Percentiles rank a stretch among this genome's conserved stretches.
Evolutionary conservation across 2,113 vertebrate genomes (phyloP).

Genomic region (Phoenicopterus ruber): DNA sequence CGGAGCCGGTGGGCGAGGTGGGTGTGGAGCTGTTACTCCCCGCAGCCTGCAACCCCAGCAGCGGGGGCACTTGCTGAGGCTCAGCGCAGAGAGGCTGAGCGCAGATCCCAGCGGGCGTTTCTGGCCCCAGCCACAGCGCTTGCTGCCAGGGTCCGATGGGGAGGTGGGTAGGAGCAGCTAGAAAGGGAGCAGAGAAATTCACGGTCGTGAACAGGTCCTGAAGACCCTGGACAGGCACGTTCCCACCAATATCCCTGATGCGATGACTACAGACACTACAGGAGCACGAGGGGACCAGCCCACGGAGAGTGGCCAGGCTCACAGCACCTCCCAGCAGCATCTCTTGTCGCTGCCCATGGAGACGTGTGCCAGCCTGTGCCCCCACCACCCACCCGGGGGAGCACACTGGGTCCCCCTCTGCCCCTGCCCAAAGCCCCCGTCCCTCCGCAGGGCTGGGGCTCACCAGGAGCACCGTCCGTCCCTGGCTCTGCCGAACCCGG

Average conservation of each 20-base stretch:
- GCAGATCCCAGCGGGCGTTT: background rate
- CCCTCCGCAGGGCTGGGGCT: background rate
- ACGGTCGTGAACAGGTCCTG: background rate
- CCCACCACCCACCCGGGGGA: background rate
- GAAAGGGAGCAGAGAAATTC: background rate
- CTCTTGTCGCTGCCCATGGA: background rate
- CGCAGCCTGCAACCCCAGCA: background rate
- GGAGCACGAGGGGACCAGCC: background rate
- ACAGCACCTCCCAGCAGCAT: background rate
- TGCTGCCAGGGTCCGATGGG: background rate
- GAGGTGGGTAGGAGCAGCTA: background rate
- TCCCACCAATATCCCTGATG: background rate
- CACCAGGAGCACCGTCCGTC: fast-evolving
- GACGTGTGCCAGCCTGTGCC: background rate
- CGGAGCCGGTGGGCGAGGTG: background rate
- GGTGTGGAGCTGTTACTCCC: background rate
- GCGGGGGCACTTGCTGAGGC: background rate
- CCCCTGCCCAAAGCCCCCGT: background rate
- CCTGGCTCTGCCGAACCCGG: background rate
- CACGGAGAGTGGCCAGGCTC: background rate
- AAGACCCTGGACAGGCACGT: background rate
- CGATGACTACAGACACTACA: background rate
- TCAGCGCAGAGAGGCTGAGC: background rate
- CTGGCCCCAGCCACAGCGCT: background rate
- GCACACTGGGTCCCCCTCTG: background rate